A percentile compares a stretch with the other conserved stretches of the same genome.
phyloP scores from a whole-genome alignment of 2,797 vertebrate genomes.

The Bucorvus abyssinicus region DNA sequence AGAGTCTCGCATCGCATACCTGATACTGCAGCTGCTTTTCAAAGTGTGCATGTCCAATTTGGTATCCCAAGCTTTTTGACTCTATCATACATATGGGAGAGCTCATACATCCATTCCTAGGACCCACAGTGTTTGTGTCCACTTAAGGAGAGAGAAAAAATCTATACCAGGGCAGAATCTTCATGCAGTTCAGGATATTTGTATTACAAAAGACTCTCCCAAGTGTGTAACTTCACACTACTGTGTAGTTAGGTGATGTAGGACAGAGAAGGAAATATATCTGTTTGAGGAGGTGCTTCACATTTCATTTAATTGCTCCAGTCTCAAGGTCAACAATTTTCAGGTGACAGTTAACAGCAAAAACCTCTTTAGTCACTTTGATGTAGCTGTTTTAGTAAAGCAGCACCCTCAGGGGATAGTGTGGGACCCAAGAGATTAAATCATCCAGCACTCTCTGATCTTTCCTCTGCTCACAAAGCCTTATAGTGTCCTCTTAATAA shows the following conservation, averaged over 20 bases:
- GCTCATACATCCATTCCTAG: background rate
- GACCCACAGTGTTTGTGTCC: background rate
- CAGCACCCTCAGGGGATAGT: background rate
- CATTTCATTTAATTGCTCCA: conserved; percentile 37
- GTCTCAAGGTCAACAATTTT: conserved; percentile 17
- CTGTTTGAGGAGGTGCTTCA: conserved; percentile 39
- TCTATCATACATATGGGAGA: background rate
- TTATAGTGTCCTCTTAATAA: background rate
- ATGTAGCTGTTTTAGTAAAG: background rate
- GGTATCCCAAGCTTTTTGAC: background rate
- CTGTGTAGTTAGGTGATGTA: background rate
- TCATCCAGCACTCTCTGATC: background rate
- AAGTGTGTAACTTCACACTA: conserved; percentile 45
- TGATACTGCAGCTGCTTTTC: background rate
- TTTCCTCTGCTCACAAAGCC: background rate
- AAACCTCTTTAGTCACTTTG: conserved; percentile 2
- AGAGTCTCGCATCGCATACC: background rate
- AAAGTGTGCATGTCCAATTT: background rate
- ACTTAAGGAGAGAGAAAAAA: background rate
- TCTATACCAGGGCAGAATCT: background rate
- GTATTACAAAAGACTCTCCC: conserved; percentile 8
- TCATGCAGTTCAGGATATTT: background rate
- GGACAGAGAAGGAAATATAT: background rate
- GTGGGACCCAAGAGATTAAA: background rate
- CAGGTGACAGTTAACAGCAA: conserved; percentile 7